Evolutionary conservation across 2,888 invertebrate species (phyloP), one percentile per base, ranked within the genome.

Genomic region (Eilema griseolum): DNA sequence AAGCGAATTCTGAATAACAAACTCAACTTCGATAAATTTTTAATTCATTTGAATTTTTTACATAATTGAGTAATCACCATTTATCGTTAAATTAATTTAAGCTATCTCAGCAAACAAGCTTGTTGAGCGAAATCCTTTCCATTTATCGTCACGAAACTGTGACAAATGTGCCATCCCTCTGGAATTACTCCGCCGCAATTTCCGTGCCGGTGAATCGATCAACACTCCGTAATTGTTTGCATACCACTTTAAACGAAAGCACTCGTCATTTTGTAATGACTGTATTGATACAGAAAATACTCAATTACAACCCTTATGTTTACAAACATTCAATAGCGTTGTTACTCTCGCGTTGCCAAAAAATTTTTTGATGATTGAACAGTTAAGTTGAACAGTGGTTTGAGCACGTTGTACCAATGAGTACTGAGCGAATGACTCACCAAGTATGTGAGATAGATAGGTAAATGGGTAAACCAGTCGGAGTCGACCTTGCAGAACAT

Each of bases 101-200:
- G 33, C 31, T 11, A 46, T 63, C 0, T 63, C 24, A 63, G 41
- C 26, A 3, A 11, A 26, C 24, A 63, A 63, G 52, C 33, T 61
- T 33, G 61, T 41, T 63, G 46, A 59, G 24, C 41, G 26, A 46
- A 71, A 57, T 24, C 46, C 31, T 7, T 67, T 67, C 57, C 28
- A 66, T 46, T 59, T 62, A 66, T 61, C 20, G 23, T 37, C 41
- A 70, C 46, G 64, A 33, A 63, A 61, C 61, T 61, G 64, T 73
- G 72, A 67, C 70, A 70, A 70, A 67, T 61, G 62, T 63, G 41
- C 24, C 41, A 26, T 57, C 57, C 28, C 41, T 59, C 24, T 7
- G 41, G 61, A 67, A 67, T 67, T 61, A 61, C 60, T 52, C 41
- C 31, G n/a, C 24, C 66, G 52, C 52, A 24, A 46, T 61, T 61